Conservation (phyloP, 2,888 invertebrate genomes). For the Lasiommata megera region DNA sequence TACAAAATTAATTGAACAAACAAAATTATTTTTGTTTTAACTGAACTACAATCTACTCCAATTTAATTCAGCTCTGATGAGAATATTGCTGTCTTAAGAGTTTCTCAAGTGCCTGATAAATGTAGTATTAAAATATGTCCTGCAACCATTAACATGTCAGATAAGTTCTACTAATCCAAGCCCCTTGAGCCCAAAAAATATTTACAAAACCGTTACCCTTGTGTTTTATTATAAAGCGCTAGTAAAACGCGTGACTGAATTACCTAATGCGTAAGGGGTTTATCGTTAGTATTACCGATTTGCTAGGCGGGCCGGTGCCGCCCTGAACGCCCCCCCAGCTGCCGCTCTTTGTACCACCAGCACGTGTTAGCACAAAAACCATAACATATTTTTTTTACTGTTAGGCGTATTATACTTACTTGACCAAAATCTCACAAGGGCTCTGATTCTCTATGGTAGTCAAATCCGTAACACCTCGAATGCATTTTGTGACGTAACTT, state of each 20-base stretch:
- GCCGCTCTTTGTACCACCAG: slow-evolving; percentile 35
- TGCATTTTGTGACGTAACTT: no score
- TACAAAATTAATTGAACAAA: no score
- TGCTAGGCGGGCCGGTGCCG: slow-evolving; percentile 57
- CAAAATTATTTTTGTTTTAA: no score
- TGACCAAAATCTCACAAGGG: no score
- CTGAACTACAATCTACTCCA: no score
- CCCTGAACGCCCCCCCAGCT: slow-evolving; percentile 54
- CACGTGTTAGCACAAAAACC: slow-evolving; percentile 31
- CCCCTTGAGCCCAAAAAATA: background rate
- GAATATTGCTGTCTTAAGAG: no score
- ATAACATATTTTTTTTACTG: background rate
- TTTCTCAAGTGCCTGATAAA: no score
- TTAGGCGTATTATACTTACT: background rate
- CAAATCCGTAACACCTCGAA: no score
- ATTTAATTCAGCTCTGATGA: no score
- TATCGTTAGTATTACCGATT: slow-evolving; percentile 39
- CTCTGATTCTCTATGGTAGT: no score
- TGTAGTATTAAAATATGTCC: no score
- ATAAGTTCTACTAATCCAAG: background rate
- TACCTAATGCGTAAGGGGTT: slow-evolving; percentile 25
- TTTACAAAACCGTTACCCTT: slow-evolving; percentile 3
- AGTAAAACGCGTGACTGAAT: slow-evolving; percentile 29
- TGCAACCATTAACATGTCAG: no score
- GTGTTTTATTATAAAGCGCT: slow-evolving; percentile 8